Conservation (phyloP, 1,140 invertebrate species). For the Pachyrhynchus sulphureomaculatus region DNA sequence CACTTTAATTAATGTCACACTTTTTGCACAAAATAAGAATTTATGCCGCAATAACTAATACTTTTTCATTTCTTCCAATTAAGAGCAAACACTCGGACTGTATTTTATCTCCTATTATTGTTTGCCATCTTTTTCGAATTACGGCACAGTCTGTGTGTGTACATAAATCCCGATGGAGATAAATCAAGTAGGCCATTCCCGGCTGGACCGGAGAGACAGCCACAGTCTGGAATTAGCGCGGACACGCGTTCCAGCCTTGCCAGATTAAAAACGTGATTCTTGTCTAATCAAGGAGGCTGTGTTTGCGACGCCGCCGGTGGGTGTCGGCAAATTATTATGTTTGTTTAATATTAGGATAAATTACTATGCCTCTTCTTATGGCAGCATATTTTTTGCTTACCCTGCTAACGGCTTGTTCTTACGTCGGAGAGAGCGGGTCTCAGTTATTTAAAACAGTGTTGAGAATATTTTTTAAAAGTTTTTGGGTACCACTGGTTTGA, state of each 20-base stretch:
- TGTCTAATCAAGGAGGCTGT: too few species aligned
- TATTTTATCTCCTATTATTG: slow-evolving; percentile 39
- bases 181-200: slow-evolving; percentile 32
- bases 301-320: too few species aligned
- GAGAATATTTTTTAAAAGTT: too few species aligned
- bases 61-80: slow-evolving; percentile 30
- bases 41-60: slow-evolving; percentile 30
- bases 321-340: too few species aligned
- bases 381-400: too few species aligned
- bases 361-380: too few species aligned
- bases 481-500: too few species aligned
- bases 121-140: slow-evolving; percentile 40
- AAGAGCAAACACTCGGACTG: slow-evolving; percentile 30
- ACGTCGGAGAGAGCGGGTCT: too few species aligned
- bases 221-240: slow-evolving; percentile 20
- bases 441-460: too few species aligned
- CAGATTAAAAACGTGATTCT: slow-evolving; percentile 44
- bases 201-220: not conserved
- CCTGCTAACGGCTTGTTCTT: too few species aligned
- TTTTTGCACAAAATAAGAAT: slow-evolving; percentile 13
- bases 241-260: slow-evolving; percentile 5
- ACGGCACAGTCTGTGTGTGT: slow-evolving; percentile 33
- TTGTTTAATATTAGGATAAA: too few species aligned
- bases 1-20: slow-evolving; percentile 20
- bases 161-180: slow-evolving; percentile 46